Evolutionary conservation across 2,113 vertebrate species (phyloP).

Genomic region (Aegypius monachus): DNA sequence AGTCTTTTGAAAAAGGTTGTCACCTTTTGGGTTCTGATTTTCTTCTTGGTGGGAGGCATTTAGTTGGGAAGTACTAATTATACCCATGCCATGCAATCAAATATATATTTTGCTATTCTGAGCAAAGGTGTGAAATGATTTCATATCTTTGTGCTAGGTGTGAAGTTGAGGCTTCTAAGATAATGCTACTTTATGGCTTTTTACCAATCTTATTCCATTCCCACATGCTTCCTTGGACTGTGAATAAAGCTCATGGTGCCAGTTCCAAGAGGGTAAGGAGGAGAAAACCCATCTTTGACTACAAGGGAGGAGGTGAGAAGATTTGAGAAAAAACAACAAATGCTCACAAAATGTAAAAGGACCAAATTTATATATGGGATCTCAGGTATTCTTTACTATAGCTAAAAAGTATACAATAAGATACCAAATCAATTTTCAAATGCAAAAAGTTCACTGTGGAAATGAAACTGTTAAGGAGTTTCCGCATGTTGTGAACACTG

Average conservation of each 20-base stretch:
- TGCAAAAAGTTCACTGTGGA: not conserved
- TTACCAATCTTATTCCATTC: not conserved
- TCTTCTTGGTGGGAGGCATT: not conserved
- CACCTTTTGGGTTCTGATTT: not conserved
- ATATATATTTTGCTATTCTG: not conserved
- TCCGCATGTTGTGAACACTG: not conserved
- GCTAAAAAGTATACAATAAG: not conserved
- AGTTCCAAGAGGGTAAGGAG: not conserved
- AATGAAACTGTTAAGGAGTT: not conserved
- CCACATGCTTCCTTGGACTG: not conserved
- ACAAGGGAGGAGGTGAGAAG: not conserved
- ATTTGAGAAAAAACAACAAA: not conserved
- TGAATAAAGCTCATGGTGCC: not conserved
- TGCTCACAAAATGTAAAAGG: not conserved
- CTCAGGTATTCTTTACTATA: not conserved
- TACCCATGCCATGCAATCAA: fast-evolving
- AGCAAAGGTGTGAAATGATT: not conserved
- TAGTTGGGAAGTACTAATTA: not conserved
- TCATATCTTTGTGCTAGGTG: not conserved
- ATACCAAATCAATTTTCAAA: not conserved
- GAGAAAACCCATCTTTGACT: not conserved
- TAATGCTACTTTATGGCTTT: not conserved
- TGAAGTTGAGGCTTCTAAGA: not conserved
- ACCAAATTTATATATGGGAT: not conserved
- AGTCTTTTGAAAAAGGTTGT: not conserved